Base-by-base conservation (phyloP, 1,140 invertebrate genomes). In the Cherax destructor region DNA sequence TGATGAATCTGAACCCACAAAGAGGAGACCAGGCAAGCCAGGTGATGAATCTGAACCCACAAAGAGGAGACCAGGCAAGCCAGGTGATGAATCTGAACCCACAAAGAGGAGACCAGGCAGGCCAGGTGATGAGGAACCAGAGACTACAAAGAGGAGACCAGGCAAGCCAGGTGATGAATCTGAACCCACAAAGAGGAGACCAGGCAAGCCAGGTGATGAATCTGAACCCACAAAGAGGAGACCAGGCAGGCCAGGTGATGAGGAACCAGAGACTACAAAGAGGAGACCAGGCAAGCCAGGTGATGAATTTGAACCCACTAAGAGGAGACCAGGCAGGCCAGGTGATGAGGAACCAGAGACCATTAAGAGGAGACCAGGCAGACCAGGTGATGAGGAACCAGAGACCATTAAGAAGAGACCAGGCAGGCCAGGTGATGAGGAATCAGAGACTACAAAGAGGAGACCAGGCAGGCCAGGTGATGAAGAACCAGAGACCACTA, bases 401-500 rank as follows among this genome's bases (percentile, higher is more conserved):
- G 61, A 65, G 0, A 18, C 0, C 0, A 65, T 0, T 2, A 65
- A 65, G 61, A 65, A 1, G 61, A 65, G 61, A 65, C 83, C 83
- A 47, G 24, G 11, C 41, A 72, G 61, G 61, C 81, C 81, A 84
- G 65, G 81, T 72, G 83, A 86, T n/a, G 72, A 77, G 9, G 74
- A 86, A 72, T 16, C 83, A 41, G 83, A 84, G 56, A 72, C 24
- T 59, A 84, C 59, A 2, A 84, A 65, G 59, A 84, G 83, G 65
- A 83, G 80, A 61, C 80, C 80, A 56, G 80, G 80, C 49, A 56
- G 13, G 10, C 83, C 30, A 41, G 78, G 7, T 77, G 65, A 69
- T 61, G 80, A 83, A 41, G 80, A 83, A 61, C 80, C 80, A 83
- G 80, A 83, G 52, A 59, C 80, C 52, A 83, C 61, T 4, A 83